A percentile compares a stretch with the other conserved stretches of the same genome.
Evolutionary conservation across 2,888 invertebrate species (phyloP).

Genomic region (Belgica antarctica): DNA sequence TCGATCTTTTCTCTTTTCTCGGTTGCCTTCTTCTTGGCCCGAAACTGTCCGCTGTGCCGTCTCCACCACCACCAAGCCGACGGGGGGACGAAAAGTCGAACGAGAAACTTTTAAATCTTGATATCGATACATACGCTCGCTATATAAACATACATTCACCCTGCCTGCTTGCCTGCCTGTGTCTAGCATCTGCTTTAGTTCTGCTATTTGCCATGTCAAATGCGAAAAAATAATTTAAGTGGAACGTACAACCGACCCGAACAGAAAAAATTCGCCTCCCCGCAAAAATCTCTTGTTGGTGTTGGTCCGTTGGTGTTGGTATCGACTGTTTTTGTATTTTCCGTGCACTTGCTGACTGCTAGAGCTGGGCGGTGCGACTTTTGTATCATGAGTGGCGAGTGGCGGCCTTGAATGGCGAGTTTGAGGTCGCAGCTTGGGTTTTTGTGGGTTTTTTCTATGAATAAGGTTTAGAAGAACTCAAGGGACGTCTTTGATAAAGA

Average conservation of each 20-base stretch:
- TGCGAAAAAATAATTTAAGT: conserved; percentile 44
- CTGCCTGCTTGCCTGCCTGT: no score
- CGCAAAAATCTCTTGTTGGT: conserved; percentile 35
- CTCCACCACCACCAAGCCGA: conserved; percentile 3
- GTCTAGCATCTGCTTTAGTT: conserved; percentile 44
- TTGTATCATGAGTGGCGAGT: not conserved
- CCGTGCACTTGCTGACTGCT: conserved; percentile 42
- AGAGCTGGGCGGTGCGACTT: conserved; percentile 26
- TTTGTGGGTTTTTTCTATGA: no score
- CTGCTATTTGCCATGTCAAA: conserved; percentile 44
- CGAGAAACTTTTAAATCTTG: conserved; percentile 40
- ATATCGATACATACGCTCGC: not conserved
- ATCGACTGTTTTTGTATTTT: conserved; percentile 30
- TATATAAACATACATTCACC: conserved; percentile 39
- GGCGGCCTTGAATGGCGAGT: conserved; percentile 1
- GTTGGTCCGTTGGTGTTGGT: conserved; percentile 34
- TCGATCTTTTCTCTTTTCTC: no score
- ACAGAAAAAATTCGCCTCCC: conserved; percentile 42
- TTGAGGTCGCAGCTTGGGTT: no score
- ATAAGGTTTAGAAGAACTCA: no score
- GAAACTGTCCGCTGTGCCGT: conserved; percentile 22
- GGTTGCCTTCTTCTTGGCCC: not conserved
- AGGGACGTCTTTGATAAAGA: no score
- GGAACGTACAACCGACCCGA: conserved; percentile 43
- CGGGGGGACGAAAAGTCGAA: no score